phyloP scores from a whole-genome alignment of 1,140 invertebrate species.

The Nylanderia fulva region DNA sequence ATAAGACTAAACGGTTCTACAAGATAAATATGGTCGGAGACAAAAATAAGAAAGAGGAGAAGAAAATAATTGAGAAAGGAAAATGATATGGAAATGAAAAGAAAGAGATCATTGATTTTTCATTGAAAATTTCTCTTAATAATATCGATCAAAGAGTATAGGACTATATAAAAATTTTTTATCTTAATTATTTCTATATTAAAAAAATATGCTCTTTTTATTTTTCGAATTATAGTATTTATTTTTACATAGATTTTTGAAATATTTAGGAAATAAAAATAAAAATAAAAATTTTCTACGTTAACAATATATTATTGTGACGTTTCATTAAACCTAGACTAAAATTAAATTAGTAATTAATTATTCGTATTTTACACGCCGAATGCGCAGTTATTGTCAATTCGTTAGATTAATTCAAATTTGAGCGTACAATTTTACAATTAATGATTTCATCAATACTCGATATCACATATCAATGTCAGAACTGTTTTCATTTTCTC shows the following conservation, averaged over 20 bases:
- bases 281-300: not conserved
- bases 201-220: not conserved
- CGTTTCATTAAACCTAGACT: not conserved
- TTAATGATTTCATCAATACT: not conserved
- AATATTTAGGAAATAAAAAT: not conserved
- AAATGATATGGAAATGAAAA: too few relatives aligned
- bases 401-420: not conserved
- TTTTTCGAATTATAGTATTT: not conserved
- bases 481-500: not conserved
- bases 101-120: not conserved
- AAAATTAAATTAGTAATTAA: not conserved
- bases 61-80: too few relatives aligned
- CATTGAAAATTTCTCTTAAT: not conserved
- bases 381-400: not conserved
- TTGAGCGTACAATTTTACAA: not conserved
- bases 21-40: too few relatives aligned
- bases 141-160: not conserved
- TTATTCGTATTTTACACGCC: slow-evolving; percentile 7
- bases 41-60: too few relatives aligned
- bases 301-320: not conserved
- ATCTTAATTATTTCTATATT: not conserved
- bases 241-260: not conserved
- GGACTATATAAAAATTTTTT: not conserved
- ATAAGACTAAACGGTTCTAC: too few relatives aligned
- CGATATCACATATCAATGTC: not conserved